A percentile compares a stretch with the other conserved stretches of the same genome.
These are phyloP conservation scores for Calycopis cecrops DNA, from an alignment of 1,140 invertebrate genomes.

Conservation along the genomic window DNA sequence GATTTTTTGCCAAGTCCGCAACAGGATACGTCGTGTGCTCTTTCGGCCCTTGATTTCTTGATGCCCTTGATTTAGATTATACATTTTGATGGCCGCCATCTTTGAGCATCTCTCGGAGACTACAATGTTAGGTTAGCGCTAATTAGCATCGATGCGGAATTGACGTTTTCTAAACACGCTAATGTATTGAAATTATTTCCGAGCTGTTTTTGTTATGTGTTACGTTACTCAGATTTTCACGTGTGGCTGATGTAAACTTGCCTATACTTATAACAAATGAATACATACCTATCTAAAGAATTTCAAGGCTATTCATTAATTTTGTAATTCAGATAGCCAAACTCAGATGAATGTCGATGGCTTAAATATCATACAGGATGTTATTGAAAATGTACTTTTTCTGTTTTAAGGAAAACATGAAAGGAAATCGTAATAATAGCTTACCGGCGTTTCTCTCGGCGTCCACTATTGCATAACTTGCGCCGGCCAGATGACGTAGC, in stretches of 20 bases:
- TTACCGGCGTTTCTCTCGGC: constrained; percentile 43
- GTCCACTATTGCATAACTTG: constrained; percentile 54
- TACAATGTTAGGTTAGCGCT: constrained; percentile 4
- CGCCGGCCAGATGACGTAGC: constrained; percentile 35
- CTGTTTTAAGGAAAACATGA: constrained; percentile 3
- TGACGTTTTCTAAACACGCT: neutral
- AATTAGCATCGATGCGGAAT: constrained; percentile 2
- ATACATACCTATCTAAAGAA: too few relatives aligned
- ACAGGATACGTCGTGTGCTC: constrained; percentile 57
- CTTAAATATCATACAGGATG: too few relatives aligned
- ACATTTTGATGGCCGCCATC: constrained; percentile 38
- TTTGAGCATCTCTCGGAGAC: constrained; percentile 20
- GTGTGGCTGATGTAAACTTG: neutral
- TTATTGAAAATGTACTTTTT: too few relatives aligned
- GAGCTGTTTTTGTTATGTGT: neutral
- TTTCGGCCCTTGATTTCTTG: constrained; percentile 54
- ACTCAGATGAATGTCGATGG: too few relatives aligned
- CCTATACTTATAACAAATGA: too few relatives aligned
- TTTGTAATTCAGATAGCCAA: too few relatives aligned
- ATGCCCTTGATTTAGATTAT: constrained; percentile 53
- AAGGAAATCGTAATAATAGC: constrained; percentile 21
- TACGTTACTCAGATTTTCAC: constrained; percentile 7
- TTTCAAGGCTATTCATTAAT: too few relatives aligned
- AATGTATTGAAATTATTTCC: neutral
- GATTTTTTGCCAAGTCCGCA: constrained; percentile 63